Evolutionary conservation across 2,888 invertebrate genomes (phyloP), one percentile per base, ranked within the genome.

Genomic region (Brenthis ino): DNA sequence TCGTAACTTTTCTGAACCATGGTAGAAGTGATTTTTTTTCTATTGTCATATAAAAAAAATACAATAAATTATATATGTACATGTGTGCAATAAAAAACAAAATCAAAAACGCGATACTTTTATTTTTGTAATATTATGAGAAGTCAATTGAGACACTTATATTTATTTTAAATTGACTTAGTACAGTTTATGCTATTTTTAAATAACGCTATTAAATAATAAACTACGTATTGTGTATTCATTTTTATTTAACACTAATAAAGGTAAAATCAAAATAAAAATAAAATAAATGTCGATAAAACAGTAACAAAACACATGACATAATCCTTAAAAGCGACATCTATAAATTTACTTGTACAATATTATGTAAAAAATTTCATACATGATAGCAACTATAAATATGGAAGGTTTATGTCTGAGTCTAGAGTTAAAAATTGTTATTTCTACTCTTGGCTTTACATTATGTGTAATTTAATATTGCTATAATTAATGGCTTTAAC

Each of bases 271-370:
- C 61, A 13, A 20, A 55, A 57, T 24, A 33, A 55, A 55, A 56
- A 48, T 55, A 55, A 61, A 65, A 13, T 13, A 37, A 55, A 48
- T 47, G 65, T 67, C 70, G 70, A 50, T 70, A 67, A 70, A 70
- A 16, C 70, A 67, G 70, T 61, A 12, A 20, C 20, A 51, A 16
- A 58, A 33, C 64, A 70, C 55, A 70, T 67, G 67, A 67, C 16
- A 60, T 13, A 24, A 33, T 3, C 8, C 1, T 8, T 16, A 16
- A 56, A 47, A 60, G 50, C 56, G 68, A 47, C 71, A 71, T 64
- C 71, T 67, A 47, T 20, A 14, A 11, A 14, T 11, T 48, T 50
- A 5, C 50, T 20, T 6, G 1, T 16, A 1, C 50, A 55, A 16
- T 67, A 61, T 33, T 55, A 50, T 5, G 12, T n/a, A 13, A 37